These are phyloP conservation scores for Diplazon laetatorius DNA, from an alignment of 2,888 invertebrate species.

Conservation along the genomic window DNA sequence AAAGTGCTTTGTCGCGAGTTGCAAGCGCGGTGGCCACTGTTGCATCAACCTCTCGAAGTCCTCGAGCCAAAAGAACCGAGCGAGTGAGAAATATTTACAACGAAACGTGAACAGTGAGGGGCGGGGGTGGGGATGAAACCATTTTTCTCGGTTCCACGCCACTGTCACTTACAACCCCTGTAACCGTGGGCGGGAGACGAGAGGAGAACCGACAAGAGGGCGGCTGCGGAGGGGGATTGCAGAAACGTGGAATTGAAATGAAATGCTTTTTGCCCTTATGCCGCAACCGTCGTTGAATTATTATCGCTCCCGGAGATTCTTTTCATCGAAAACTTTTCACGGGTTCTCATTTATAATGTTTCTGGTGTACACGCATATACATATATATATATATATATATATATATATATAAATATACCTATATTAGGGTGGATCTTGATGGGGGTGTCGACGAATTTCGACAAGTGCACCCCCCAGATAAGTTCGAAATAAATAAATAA, in stretches of 20 bases:
- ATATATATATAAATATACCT: too few species aligned
- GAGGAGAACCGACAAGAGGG: constrained; percentile 4
- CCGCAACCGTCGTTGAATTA: constrained; percentile 41
- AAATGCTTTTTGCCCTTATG: constrained; percentile 65
- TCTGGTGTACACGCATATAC: constrained; percentile 5
- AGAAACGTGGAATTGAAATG: constrained; percentile 67
- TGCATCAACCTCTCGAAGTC: background rate
- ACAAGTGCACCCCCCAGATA: too few species aligned
- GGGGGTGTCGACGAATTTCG: too few species aligned
- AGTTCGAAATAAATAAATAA: too few species aligned
- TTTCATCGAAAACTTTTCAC: constrained; percentile 58
- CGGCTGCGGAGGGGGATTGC: constrained; percentile 35
- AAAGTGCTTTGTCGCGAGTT: constrained; percentile 27
- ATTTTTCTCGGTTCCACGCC: constrained; percentile 68
- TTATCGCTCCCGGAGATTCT: constrained; percentile 55
- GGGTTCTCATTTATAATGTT: constrained; percentile 1
- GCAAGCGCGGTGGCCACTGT: constrained; percentile 15
- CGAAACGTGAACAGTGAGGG: background rate
- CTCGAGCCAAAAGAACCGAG: background rate
- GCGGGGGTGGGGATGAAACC: constrained; percentile 37
- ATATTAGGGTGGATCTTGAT: too few species aligned
- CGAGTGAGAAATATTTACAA: constrained; percentile 22
- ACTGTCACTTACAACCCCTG: constrained; percentile 74
- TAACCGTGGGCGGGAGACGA: constrained; percentile 43
- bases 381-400: background rate